These are phyloP conservation scores for Phytoseiulus persimilis DNA, from an alignment of 2,888 invertebrate genomes.

Conservation along the genomic window DNA sequence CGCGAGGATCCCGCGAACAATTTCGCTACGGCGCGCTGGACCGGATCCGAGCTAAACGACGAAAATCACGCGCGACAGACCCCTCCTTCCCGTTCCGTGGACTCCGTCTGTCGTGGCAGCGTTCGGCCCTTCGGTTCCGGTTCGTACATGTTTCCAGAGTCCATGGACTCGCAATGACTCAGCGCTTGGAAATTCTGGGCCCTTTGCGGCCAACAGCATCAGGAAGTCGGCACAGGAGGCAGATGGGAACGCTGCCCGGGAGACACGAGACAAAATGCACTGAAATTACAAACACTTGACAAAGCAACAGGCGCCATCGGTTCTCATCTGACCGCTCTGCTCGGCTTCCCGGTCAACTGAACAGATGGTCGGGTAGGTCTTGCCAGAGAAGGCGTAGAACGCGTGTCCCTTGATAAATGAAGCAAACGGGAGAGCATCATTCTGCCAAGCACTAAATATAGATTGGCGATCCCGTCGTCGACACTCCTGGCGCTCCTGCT, in stretches of 20 bases:
- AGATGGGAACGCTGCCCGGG: not conserved
- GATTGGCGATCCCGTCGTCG: not conserved
- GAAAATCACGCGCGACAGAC: too few species aligned
- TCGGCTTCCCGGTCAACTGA: not conserved
- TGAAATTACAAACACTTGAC: not conserved
- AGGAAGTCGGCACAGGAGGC: not conserved
- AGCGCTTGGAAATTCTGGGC: not conserved
- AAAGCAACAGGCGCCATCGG: not conserved
- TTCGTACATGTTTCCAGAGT: too few species aligned
- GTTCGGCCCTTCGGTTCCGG: too few species aligned
- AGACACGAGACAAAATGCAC: not conserved
- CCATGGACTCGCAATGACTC: too few species aligned
- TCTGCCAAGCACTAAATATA: not conserved
- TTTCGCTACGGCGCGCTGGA: too few species aligned
- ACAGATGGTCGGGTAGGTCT: not conserved
- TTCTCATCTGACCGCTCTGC: not conserved
- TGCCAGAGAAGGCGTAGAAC: not conserved
- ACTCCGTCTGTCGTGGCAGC: too few species aligned
- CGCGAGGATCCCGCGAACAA: too few species aligned
- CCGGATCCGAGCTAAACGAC: too few species aligned
- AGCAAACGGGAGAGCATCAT: not conserved
- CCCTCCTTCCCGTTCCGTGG: too few species aligned
- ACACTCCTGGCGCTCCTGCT: not conserved
- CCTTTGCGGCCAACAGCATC: not conserved
- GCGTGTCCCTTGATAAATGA: slow-evolving; percentile 5